Evolutionary conservation across 37 sponge, comb jelly and placozoan species (phyloP), one percentile per base, ranked within the genome.

Genomic region (Spongilla lacustris): DNA sequence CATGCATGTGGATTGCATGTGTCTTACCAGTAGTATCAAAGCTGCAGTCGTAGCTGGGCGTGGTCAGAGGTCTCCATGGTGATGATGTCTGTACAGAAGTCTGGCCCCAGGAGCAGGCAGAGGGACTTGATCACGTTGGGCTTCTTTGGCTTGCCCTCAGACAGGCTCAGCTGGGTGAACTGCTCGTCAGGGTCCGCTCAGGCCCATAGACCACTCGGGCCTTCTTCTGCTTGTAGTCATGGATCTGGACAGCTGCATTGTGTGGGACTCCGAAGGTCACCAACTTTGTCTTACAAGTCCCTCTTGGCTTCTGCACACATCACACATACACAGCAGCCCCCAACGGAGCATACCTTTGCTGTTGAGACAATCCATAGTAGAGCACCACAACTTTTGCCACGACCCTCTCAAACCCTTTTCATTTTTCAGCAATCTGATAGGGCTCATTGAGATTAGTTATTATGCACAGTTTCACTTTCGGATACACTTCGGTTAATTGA

Each of bases 81-180:
- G 86, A 99, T 97, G 96, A 99, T 95, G 81, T 99, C 99, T 4
- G 99, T 99, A 85, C 95, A 97, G 95, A 99, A 99, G 88, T 99
- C 99, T 23, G 99, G 99, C 33, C 99, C 99, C 58, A 99, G 94
- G 34, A 99, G 87, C 37, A 99, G 96, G 73, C 99, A 99, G 41
- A 99, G 96, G 26, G 99, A 80, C 77, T 94, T 93, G 89, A 99
- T 99, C 69, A 91, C 85, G 85, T 99, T 99, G 73, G 99, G 99
- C 50, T 87, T 91, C 91, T 99, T 99, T 68, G 99, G 99, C 83
- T 99, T 99, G n/a, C 99, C 99, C 4, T 97, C 99, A 22, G 99
- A 99, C 68, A 99, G 95, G 69, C 93, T 92, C 32, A 99, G 96
- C 89, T 99, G 99, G 17, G 99, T 99, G 84, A 99, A 99, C 93